Base-by-base conservation (phyloP, 2,888 invertebrate genomes). In the Chrysolina americana region DNA sequence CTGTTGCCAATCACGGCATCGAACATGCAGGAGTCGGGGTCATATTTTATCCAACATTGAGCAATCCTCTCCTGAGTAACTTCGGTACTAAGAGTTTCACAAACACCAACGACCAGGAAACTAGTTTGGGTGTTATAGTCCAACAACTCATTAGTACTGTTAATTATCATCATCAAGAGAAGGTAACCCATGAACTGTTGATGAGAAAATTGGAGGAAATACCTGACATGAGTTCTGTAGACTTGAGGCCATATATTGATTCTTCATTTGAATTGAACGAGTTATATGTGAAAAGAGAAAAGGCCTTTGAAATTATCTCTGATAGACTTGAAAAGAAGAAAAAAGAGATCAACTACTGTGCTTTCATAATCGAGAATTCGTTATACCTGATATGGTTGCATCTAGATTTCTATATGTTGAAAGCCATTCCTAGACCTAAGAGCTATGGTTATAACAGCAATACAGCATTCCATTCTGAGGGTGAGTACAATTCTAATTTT, bases 381-480 rank as follows among this genome's bases (percentile, higher is more conserved):
- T 88, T 95, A 69, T 94, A 94, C 84, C 90, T 96, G 76, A 89
- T 95, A 77, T 95, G 95, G 95, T 91, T 92, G 68, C 95, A 94
- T 87, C 87, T 94, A 68, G 92, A 94, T 81, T 92, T 92, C 83
- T 93, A 93, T 83, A 91, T 94, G 88, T 88, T 92, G 70, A 90
- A 91, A 79, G 90, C 92, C 0, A 90, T 92, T 69, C 90, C 92
- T 19, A 86, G 85, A 79, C 83, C 84, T 15, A 85, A 84, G 68
- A 84, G 81, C 76, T 83, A 82, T 66, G 78, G 78, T 28, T 75
- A 79, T 23, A 68, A 74, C 23, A 73, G 78, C 23, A 85, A 82
- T 73, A 68, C 76, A 17, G 76, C 78, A 21, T 77, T 84, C 17
- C 84, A 78, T 70, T 70, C 82, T 41, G 85, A 87, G 72, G 77